Evolutionary conservation across 2,888 invertebrate genomes (phyloP), one percentile per base, ranked within the genome.

Genomic region (Orthonevra nobilis): DNA sequence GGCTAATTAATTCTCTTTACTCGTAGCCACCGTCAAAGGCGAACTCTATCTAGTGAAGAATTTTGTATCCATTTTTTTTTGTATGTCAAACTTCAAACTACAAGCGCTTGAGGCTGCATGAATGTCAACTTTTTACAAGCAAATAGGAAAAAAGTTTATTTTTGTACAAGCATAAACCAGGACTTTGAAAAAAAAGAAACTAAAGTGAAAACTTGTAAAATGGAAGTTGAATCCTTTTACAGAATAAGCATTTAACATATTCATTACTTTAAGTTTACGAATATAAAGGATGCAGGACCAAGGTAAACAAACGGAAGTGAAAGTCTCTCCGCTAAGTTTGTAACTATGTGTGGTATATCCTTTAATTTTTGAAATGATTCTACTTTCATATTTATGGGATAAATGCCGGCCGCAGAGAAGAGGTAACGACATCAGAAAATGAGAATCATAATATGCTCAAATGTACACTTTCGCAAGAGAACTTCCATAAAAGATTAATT

Each of bases 371-470:
- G 34, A 40, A 63, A 20, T 9, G 40, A n/a, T 3, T 2, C 12
- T 48, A 15, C 12, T 61, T 66, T 66, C 54, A 66, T 56, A 66
- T 56, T 66, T 36, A 66, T 66, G 46, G 28, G 36, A 44, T 66
- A 36, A 54, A 28, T 26, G 42, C 28, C 44, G 34, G 9, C 44
- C 34, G 34, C 26, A 66, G 5, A 36, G 26, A 15, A 40, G 40
- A 12, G 14, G 38, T 38, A 36, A 7, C 40, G 20, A 50, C 40
- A 66, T 66, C 66, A 66, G 66, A 66, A 66, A 66, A 66, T 66
- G 44, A 38, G 46, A 66, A 66, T 66, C 66, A 66, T 46, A 66
- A 54, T 66, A 46, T 66, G 20, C 44, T 54, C 17, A 54, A 63
- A 40, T 52, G n/a, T 40, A 40, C 30, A 34, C 44, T 66, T 66